Conservation (phyloP, 2,113 vertebrate genomes). For the Tinamus guttatus region DNA sequence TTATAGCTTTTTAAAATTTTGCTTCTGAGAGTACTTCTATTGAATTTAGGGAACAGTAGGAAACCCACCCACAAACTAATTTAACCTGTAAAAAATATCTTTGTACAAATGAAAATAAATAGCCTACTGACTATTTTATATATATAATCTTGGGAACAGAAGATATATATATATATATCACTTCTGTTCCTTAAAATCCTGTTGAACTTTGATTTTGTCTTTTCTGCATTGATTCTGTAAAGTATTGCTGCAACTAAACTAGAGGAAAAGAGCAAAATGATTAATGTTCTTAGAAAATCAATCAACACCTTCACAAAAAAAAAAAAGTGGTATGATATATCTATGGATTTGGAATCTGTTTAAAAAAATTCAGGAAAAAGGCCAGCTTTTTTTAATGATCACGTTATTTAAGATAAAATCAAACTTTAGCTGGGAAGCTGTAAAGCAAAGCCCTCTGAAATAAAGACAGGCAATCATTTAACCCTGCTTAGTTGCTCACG, state of each 20-base stretch:
- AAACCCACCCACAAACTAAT: slow-evolving; percentile 3
- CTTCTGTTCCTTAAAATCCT: slow-evolving; percentile 12
- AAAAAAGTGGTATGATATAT: background rate
- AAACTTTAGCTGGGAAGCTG: background rate
- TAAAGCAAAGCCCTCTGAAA: background rate
- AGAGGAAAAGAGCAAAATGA: background rate
- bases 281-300: background rate
- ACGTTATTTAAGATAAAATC: background rate
- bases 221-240: background rate
- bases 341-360: background rate
- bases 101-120: background rate
- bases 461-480: background rate
- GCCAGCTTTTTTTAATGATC: background rate
- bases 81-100: slow-evolving; percentile 45
- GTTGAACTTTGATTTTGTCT: background rate
- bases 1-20: slow-evolving; percentile 32
- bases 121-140: background rate
- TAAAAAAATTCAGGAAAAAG: background rate
- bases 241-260: background rate
- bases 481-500: background rate
- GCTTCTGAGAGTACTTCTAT: slow-evolving; percentile 32
- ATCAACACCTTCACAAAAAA: background rate
- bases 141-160: background rate
- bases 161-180: background rate
- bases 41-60: slow-evolving; percentile 33